Base-by-base conservation (phyloP, 2,113 vertebrate genomes). In the Anhinga rufa region DNA sequence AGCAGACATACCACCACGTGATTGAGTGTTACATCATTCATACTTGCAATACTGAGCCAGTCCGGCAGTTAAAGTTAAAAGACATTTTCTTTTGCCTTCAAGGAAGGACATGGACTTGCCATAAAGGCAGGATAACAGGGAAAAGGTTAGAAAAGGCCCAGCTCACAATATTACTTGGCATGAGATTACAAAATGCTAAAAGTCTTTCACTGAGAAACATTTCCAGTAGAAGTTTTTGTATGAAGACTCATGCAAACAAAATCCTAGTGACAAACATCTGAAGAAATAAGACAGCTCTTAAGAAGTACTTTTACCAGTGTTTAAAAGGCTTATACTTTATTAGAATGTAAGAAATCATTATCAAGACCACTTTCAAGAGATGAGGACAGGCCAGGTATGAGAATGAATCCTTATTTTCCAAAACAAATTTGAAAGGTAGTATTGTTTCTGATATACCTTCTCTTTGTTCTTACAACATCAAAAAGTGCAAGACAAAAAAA, bases 11-110 rank as follows among this genome's bases (percentile, higher is more conserved):
- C 58, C 78, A 86, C 71, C 85, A 74, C 22, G 68, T 86, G 96
- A 94, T 17, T 26, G 75, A 66, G 66, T 70, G 84, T 94, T 93
- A 84, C 87, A 82, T 92, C 97, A 95, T 78, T 58, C 8, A 9
- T 76, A 51, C 70, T 84, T 58, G 36, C 21, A 91, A 93, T 46
- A 75, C 42, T n/a, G 69, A 96, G 88, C 81, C 93, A 92, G 79
- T 66, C 82, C 75, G 87, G 78, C 89, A 95, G 78, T 12, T 79
- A 88, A 91, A 91, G 69, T 81, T 82, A 91, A 78, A 94, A 96
- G 92, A 79, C 57, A 58, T 61, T 93, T 92, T 91, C 61, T 91
- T 79, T 88, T 82, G 91, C 94, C 91, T 96, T 91, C 19, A 2
- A 91, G 75, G 92, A 95, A 97, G 84, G 84, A 90, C 62, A 24